Base-by-base conservation (phyloP, 2,888 invertebrate genomes). In the Drosophila diplacantha region DNA sequence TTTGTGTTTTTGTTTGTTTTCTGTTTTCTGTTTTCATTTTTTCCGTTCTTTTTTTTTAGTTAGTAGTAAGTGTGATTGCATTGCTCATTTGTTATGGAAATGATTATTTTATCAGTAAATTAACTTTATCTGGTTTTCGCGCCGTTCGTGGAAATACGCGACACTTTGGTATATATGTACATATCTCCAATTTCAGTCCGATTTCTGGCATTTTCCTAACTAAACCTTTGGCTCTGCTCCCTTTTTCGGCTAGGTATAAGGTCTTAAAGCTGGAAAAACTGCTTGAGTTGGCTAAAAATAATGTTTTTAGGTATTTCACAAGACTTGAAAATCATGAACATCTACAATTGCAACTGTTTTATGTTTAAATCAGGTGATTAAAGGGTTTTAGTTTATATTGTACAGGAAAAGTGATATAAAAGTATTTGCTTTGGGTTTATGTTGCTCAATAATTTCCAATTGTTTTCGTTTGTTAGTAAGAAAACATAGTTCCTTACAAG, bases 1-100 rank as follows among this genome's bases (percentile, higher is more conserved):
- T 54, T 43, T 58, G 26, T 43, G 37, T 37, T 53, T 53, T 43
- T 57, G 39, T 58, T 58, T 58, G 41, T 58, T 54, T 58, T 58
- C 9, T 58, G 41, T 58, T 54, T 58, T 58, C 9, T 58, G 34
- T 53, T 60, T 46, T 26, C 22, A 29, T 26, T 29, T 47, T 60
- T 14, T 35, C 20, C 34, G 26, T 12, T 43, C 29, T 16, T 7
- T 29, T 18, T 14, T 3, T 46, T 18, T 44, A 44, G 31, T 20
- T 29, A 18, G 44, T 18, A 29, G 29, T 46, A 31, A 46, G 44
- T 46, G 44, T 46, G 20, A 31, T 46, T 46, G 44, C 44, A 31
- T 20, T 46, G 29, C 44, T 31, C 44, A 46, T 46, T 46, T 46
- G 29, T 46, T 46, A 46, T 46, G 20, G 29, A 46, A 46, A 46